These are phyloP conservation scores for Microplitis demolitor DNA, from an alignment of 1,140 invertebrate genomes.

Conservation along the genomic window DNA sequence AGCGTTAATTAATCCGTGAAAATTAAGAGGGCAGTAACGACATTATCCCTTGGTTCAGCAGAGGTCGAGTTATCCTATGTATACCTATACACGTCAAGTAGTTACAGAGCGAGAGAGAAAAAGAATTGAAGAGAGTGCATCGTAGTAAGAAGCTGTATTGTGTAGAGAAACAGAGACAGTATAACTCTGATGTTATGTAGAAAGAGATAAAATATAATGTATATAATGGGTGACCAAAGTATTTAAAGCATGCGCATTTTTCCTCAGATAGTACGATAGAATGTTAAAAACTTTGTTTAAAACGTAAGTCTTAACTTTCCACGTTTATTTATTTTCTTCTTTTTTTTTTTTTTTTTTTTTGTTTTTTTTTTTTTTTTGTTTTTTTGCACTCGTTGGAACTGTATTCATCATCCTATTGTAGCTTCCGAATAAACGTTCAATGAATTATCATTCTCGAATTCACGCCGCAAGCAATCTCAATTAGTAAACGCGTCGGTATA, in stretches of 20 bases:
- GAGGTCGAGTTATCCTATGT: background rate
- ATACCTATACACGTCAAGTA: background rate
- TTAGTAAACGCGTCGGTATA: constrained; percentile 1
- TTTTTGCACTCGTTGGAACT: background rate
- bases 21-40: constrained; percentile 31
- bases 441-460: constrained; percentile 6
- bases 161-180: too few species aligned
- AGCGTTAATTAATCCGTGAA: constrained; percentile 33
- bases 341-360: background rate
- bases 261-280: constrained; percentile 7
- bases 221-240: background rate
- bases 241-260: constrained; percentile 6
- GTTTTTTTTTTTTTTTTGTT: background rate
- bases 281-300: constrained; percentile 8
- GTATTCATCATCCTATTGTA: background rate
- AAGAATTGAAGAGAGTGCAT: background rate
- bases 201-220: background rate
- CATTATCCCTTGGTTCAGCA: constrained; percentile 22
- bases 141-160: too few species aligned
- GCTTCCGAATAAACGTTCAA: background rate
- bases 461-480: background rate
- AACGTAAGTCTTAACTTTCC: background rate
- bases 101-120: background rate
- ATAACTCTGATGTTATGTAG: background rate
- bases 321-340: background rate